Percentiles rank a stretch among this genome's conserved stretches.
phyloP scores from a whole-genome alignment of 2,888 invertebrate species.

The Hemithea aestivaria region DNA sequence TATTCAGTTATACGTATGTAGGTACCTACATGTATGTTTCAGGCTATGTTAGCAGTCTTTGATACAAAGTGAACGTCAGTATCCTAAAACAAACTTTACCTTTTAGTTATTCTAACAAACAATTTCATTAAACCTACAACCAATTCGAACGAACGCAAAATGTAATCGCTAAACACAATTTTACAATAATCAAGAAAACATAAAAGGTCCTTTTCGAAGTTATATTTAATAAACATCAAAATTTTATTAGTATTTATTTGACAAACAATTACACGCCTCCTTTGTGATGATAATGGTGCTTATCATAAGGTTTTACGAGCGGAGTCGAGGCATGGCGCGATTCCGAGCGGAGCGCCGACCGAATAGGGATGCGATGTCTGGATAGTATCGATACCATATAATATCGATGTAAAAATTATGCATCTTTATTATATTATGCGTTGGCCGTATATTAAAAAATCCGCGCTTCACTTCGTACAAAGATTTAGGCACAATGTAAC shows the following conservation, averaged over 20 bases:
- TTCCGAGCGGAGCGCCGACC: slow-evolving; percentile 9
- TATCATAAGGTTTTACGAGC: slow-evolving; percentile 73
- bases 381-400: slow-evolving; percentile 14
- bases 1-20: too few species aligned
- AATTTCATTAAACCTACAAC: slow-evolving; percentile 23
- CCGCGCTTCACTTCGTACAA: too few species aligned
- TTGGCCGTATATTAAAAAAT: too few species aligned
- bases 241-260: slow-evolving; percentile 78
- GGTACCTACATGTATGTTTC: too few species aligned
- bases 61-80: too few species aligned
- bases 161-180: slow-evolving; percentile 37
- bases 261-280: slow-evolving; percentile 77
- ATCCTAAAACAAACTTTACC: slow-evolving; percentile 18
- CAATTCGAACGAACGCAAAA: slow-evolving; percentile 22
- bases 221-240: slow-evolving; percentile 76
- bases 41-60: too few species aligned
- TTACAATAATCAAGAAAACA: slow-evolving; percentile 49
- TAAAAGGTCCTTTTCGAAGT: slow-evolving; percentile 58
- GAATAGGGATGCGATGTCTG: slow-evolving; percentile 38
- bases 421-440: too few species aligned
- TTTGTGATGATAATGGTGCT: slow-evolving; percentile 75
- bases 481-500: too few species aligned
- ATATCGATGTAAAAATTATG: too few species aligned
- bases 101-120: too few species aligned
- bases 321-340: slow-evolving; percentile 35